A percentile compares a stretch with the other conserved stretches of the same genome.
Evolutionary conservation across 2,888 invertebrate species (phyloP).

Genomic region (Penaeus monodon): DNA sequence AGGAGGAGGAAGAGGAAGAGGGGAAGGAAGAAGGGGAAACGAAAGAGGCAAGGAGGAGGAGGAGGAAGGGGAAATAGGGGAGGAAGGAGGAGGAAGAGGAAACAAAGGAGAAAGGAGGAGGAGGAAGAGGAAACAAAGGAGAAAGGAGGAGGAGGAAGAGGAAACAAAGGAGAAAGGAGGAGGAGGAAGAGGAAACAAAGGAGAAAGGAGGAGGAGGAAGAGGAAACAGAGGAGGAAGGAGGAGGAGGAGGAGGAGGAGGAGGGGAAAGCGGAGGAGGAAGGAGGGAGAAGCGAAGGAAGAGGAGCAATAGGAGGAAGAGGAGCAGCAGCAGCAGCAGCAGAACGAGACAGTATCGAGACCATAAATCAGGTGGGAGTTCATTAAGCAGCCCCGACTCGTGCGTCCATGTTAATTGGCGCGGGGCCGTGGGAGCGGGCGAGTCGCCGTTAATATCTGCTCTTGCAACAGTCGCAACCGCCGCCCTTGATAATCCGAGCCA

Average conservation of each 20-base stretch:
- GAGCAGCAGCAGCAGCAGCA: neutral
- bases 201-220: neutral
- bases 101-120: neutral
- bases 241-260: neutral
- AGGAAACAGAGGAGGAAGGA: neutral
- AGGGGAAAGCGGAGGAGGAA: neutral
- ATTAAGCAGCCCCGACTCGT: slow-evolving; percentile 18
- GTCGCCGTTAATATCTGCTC: slow-evolving; percentile 22
- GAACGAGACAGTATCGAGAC: neutral
- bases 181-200: neutral
- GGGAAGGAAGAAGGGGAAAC: neutral
- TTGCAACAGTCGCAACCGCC: slow-evolving; percentile 15
- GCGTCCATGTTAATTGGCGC: slow-evolving; percentile 27
- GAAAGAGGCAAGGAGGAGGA: no score
- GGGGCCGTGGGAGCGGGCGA: slow-evolving; percentile 1
- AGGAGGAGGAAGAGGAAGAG: neutral
- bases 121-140: neutral
- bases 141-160: neutral
- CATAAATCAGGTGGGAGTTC: slow-evolving; percentile 23
- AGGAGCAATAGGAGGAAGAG: neutral
- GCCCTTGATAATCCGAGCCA: slow-evolving; percentile 29
- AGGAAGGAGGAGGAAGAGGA: neutral
- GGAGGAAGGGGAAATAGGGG: neutral
- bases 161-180: neutral
- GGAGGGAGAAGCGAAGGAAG: neutral